A percentile compares a stretch with the other conserved stretches of the same genome.
phyloP scores from a whole-genome alignment of 2,113 vertebrate species.

The Leptobrachium ailaonicum region DNA sequence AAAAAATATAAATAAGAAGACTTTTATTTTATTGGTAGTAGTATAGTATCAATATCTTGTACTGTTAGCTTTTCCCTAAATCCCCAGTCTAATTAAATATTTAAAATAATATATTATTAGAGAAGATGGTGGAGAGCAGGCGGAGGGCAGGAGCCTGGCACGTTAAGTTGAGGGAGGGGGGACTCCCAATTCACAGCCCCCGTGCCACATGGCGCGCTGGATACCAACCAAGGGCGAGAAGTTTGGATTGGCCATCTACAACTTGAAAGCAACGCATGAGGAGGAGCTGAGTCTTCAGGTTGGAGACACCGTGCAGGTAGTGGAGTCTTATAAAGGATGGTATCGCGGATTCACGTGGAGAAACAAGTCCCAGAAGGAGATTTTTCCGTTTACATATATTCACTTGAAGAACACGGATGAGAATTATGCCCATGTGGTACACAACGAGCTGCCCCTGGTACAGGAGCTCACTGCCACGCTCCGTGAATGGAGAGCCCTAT shows the following conservation, averaged over 20 bases:
- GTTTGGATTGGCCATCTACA: conserved; percentile 92
- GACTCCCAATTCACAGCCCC: background rate
- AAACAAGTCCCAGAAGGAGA: conserved; percentile 89
- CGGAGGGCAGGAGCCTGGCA: conserved; percentile 14
- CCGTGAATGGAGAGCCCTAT: conserved; percentile 92
- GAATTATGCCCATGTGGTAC: conserved; percentile 86
- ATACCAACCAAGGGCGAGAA: conserved; percentile 92
- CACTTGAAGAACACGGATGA: conserved; percentile 84
- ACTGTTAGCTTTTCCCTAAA: too few species aligned
- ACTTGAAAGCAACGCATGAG: conserved; percentile 78
- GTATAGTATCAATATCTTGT: too few species aligned
- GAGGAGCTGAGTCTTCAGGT: conserved; percentile 89
- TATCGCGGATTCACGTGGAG: conserved; percentile 88
- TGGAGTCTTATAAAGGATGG: conserved; percentile 95
- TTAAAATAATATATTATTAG: background rate
- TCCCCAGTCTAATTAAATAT: too few species aligned
- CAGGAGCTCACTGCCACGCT: conserved; percentile 88
- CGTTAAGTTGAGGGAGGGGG: conserved; percentile 16
- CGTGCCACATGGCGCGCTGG: conserved; percentile 85
- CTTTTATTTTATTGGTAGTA: too few species aligned
- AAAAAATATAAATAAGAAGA: too few species aligned
- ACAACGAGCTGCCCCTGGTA: conserved; percentile 84
- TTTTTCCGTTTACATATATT: conserved; percentile 90
- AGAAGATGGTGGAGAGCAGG: conserved; percentile 33
- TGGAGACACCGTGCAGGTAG: conserved; percentile 91